These are phyloP conservation scores for Troides aeacus DNA, from an alignment of 2,888 invertebrate genomes.

Conservation along the genomic window DNA sequence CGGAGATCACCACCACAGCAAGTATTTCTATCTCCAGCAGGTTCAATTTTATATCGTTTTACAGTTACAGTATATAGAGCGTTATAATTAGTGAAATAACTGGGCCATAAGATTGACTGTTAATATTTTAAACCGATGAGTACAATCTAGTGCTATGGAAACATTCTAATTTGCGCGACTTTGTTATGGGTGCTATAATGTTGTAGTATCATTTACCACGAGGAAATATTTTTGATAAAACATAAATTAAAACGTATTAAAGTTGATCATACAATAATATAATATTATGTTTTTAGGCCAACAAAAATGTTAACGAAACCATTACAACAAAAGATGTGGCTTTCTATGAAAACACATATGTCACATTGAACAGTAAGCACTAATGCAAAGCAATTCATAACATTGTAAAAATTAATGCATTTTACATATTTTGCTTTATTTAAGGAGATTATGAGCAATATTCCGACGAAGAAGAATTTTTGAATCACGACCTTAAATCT, in stretches of 20 bases:
- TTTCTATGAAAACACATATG: constrained; percentile 54
- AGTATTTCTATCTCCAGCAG: background rate
- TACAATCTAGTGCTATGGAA: background rate
- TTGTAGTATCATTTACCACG: background rate
- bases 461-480: constrained; percentile 61
- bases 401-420: background rate
- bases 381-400: background rate
- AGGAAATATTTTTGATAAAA: background rate
- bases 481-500: constrained; percentile 61
- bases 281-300: constrained; percentile 20
- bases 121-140: background rate
- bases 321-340: constrained; percentile 38
- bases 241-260: too few relatives aligned
- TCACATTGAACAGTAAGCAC: constrained; percentile 58
- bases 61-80: background rate
- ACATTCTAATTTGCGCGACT: too few relatives aligned
- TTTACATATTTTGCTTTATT: constrained; percentile 3
- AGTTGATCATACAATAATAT: background rate
- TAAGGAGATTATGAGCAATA: constrained; percentile 68
- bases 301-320: constrained; percentile 33
- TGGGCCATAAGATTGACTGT: background rate
- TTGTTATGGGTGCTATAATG: background rate
- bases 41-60: background rate
- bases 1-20: background rate
- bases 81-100: background rate